Base-by-base conservation (phyloP, 2,797 vertebrate genomes). In the Amniataba percoides region DNA sequence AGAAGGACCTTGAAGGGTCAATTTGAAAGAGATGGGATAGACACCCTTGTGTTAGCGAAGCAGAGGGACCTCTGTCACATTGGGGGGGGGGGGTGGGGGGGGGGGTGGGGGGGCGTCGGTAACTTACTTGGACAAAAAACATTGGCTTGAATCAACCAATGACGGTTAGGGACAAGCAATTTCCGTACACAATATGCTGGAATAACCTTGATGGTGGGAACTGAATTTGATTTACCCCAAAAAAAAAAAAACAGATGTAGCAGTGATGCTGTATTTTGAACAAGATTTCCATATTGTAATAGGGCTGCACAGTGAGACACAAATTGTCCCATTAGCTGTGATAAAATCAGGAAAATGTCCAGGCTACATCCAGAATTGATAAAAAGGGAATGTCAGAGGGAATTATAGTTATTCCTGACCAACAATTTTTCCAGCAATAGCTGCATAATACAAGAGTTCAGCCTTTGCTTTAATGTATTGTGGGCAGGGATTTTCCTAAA, bases 261-360 rank as follows among this genome's bases (percentile, higher is more conserved):
- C 71, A 25, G 73, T 59, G 70, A 80, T 61, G 82, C 80, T 75
- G 48, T 74, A 81, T 87, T 89, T 88, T 74, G 75, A 90, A 84
- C 72, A 53, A 61, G 21, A 90, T 93, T 94, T 94, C 88, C 91
- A 92, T 85, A 85, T 81, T 62, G 78, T 93, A 94, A 94, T 91
- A 84, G 86, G 86, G 84, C 78, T 82, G 77, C 89, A 88, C 86
- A 86, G 82, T 75, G 81, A 90, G 83, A 87, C 83, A 77, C 82
- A 91, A 89, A 87, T 89, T 86, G 84, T 83, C 73, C 85, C 88
- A 89, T 92, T 93, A 90, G 81, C 16, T 42, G 40, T 84, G 86
- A 93, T 92, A 81, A 92, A 83, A 91, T 90, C 80, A 83, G 78
- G 73, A 62, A 78, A 86, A 80, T 71, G 62, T 83, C 58, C 59